These are phyloP conservation scores for Baronia brevicornis DNA, from an alignment of 2,888 invertebrate genomes.

Conservation along the genomic window DNA sequence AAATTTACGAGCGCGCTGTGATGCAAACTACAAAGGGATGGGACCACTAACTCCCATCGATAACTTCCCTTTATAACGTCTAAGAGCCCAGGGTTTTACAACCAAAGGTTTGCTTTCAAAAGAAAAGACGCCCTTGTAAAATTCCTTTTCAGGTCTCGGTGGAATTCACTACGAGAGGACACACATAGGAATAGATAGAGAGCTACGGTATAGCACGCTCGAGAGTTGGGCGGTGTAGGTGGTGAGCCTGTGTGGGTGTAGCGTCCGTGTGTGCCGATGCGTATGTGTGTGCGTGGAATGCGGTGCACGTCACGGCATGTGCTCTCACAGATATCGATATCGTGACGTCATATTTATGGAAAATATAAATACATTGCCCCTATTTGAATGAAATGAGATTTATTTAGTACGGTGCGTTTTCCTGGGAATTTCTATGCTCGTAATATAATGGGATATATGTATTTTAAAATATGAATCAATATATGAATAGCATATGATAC, in stretches of 20 bases:
- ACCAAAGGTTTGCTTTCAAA: constrained; percentile 54
- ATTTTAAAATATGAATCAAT: no score
- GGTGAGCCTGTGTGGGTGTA: constrained; percentile 40
- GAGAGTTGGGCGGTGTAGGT: constrained; percentile 45
- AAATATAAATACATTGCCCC: no score
- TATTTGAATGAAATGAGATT: no score
- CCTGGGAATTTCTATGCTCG: no score
- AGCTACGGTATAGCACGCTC: constrained; percentile 32
- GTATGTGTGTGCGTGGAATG: constrained; percentile 46
- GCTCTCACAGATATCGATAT: constrained; percentile 10
- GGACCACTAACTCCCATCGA: constrained; percentile 45
- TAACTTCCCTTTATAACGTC: constrained; percentile 43
- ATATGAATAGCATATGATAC: no score
- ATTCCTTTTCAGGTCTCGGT: constrained; percentile 64
- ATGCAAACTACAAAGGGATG: constrained; percentile 42
- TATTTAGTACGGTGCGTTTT: no score
- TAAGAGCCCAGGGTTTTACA: constrained; percentile 53
- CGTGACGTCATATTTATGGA: constrained; percentile 30
- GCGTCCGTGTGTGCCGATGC: constrained; percentile 24
- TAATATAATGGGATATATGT: no score
- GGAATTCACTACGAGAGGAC: constrained; percentile 47
- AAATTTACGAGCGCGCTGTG: constrained; percentile 41
- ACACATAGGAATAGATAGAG: constrained; percentile 40
- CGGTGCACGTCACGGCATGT: constrained; percentile 24
- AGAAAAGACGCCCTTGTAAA: constrained; percentile 65